Evolutionary conservation across 2,113 vertebrate species (phyloP), one percentile per base, ranked within the genome.

Genomic region (Trematomus loennbergii): DNA sequence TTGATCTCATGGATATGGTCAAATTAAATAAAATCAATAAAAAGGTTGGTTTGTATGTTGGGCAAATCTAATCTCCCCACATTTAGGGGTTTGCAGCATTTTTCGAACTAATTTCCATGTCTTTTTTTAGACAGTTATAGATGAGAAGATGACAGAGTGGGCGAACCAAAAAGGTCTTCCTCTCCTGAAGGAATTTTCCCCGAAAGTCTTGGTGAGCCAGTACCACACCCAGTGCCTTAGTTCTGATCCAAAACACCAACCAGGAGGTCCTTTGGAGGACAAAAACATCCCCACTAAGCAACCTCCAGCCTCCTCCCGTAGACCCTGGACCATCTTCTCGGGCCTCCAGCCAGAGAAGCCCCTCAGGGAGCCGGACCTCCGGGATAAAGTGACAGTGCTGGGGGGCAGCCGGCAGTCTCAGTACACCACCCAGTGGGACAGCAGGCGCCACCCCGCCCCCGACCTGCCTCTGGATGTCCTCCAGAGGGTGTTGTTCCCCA

Each of bases 401-500:
- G 67, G 29, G 43, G 75, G 46, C 10, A 65, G 72, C 52, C 29
- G 72, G 2, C 62, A 10, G 22, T 33, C 79, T 45, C 70, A 58
- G 2, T 93, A 88, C 72, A 55, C 6, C 9, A 74, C 90, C 40
- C 76, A 63, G 29, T 93, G 92, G 93, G 81, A 90, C 63, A 8
- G 48, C 2, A 54, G 0, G 1, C 60, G 78, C 40, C 82, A 10
- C 2, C 43, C 53, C 0, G 9, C 79, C 55, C 94, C 94, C 5
- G 63, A 85, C 29, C 76, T 94, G 75, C 85, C 93, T 59, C 18
- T 81, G 77, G 89, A 93, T 12, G 55, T 80, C 59, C 82, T 94
- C 9, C 13, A 91, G 83, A 92, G 88, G 65, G 86, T 63, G 25
- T 60, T 94, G 66, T 93, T 95, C 76, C 91, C 93, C 20, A 86